Base-by-base conservation (phyloP, 2,797 vertebrate genomes). In the Pseudomugil tenellus region DNA sequence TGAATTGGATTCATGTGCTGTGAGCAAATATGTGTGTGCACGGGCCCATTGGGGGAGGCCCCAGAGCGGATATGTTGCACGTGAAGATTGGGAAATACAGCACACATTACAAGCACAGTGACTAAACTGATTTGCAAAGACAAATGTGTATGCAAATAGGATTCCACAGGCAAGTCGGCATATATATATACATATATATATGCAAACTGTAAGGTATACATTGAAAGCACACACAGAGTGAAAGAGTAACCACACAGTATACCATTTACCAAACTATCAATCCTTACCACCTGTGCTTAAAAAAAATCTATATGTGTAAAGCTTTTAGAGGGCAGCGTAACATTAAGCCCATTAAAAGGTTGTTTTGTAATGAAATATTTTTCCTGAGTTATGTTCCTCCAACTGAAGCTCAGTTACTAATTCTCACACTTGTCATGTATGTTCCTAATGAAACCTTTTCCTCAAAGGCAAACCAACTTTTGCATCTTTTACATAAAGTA, bases 231-330 rank as follows among this genome's bases (percentile, higher is more conserved):
- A 68, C 25, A 53, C n/a, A 13, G 35, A 68, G 72, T 61, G 5
- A 0, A 60, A 55, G 54, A 79, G 57, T 66, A 76, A 78, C 63
- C 41, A 57, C 57, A 63, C 34, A 61, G 60, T 63, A 62, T 52
- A 61, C 25, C 67, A 29, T 68, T 64, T 49, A 63, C 57, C 31
- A 34, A 39, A 63, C 72, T 58, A 80, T 77, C 64, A 83, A 72
- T 59, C 67, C 58, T 67, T 23, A 28, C 55, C 1, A 4, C 4
- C 23, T 48, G 59, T 46, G 74, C 71, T 67, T 28, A 49, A 83
- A 76, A 81, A 78, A 79, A 78, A 79, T 77, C 71, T 75, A 79
- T 74, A 66, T 64, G 62, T 72, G 51, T 41, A 55, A 48, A 73
- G 55, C 55, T 60, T 76, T 89, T 75, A 70, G 55, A 73, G 61